Evolutionary conservation across 2,113 vertebrate genomes (phyloP), one percentile per base, ranked within the genome.

Genomic region (Todiramphus chloris): DNA sequence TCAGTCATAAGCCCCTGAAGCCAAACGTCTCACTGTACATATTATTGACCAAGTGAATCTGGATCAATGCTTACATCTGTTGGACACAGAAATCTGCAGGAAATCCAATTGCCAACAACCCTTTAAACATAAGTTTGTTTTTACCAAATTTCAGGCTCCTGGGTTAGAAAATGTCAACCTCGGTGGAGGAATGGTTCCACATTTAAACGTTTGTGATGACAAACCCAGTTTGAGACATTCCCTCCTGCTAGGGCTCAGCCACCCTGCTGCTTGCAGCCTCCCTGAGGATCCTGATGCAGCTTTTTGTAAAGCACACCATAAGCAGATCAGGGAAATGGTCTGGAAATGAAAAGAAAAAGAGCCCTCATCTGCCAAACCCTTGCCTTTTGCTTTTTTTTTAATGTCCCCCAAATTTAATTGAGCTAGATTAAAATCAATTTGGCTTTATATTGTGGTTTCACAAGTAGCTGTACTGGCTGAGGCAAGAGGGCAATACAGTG

Each of bases 131-230:
- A 86, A 88, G 64, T 70, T 90, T 96, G 67, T 92, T 95, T 94
- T 83, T 68, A 89, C 48, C 58, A 24, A 91, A 93, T 87, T 84
- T 85, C 90, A 90, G 68, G 83, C 77, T 87, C 69, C 78, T 43
- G 81, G 53, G 84, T 83, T 95, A 95, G 89, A 85, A 96, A 97
- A 97, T 94, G 95, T 89, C 91, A 92, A 3, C 75, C 35, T 63
- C 6, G 1, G 68, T 69, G 79, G 67, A 94, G 44, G 43, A 93
- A 87, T 13, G 30, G 62, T 25, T 92, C 84, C 48, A 35, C 1
- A 0, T 85, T 85, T 62, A 87, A 73, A 19, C 5, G 9, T 89
- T 93, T 87, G 53, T 89, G 81, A 89, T 91, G 87, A 84, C 84
- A 93, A 96, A 89, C 62, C 21, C 16, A 5, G 63, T 66, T 62